Base-by-base conservation (phyloP, 2,113 vertebrate species). In the Corythornis cristatus region DNA sequence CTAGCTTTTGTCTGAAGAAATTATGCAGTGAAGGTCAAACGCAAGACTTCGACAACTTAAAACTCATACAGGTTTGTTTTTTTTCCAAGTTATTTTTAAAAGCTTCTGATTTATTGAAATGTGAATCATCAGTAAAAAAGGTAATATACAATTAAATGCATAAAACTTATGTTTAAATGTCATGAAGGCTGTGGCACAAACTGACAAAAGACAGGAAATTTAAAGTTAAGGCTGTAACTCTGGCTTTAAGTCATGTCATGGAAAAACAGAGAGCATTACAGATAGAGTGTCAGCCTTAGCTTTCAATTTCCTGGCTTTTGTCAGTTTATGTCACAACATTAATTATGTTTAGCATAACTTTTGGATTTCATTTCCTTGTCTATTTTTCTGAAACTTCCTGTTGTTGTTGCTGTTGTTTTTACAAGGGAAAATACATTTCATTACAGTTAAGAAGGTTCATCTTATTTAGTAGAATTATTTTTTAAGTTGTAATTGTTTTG, bases 271-370 rank as follows among this genome's bases (percentile, higher is more conserved):
- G 54, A 83, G 11, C 23, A 22, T 83, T 93, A 86, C 31, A 87
- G 71, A 85, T 46, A 74, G n/a, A 77, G 23, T 70, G 75, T 77
- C 82, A 86, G 29, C 48, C 48, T 93, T 91, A 77, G 78, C 40
- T 91, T 96, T 93, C 93, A 93, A 91, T 96, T 96, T 95, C 94
- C 93, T 96, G 96, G 22, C 43, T 96, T 95, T 91, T 65, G 58
- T 90, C 86, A 84, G 83, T 51, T 95, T 92, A 58, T 92, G 75
- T 43, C 83, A 68, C 28, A 66, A 82, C 0, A 1, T 83, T 95
- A 84, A 94, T 93, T 93, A 79, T 57, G 29, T 62, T 92, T 89
- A 92, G 77, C 81, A 78, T 81, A 94, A 86, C 26, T 93, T 90
- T 79, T 54, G 14, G 7, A 29, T 92, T 92, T 91, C 61, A 94